Conservation (phyloP, 2,888 invertebrate genomes). For the Dynastes hyllus region DNA sequence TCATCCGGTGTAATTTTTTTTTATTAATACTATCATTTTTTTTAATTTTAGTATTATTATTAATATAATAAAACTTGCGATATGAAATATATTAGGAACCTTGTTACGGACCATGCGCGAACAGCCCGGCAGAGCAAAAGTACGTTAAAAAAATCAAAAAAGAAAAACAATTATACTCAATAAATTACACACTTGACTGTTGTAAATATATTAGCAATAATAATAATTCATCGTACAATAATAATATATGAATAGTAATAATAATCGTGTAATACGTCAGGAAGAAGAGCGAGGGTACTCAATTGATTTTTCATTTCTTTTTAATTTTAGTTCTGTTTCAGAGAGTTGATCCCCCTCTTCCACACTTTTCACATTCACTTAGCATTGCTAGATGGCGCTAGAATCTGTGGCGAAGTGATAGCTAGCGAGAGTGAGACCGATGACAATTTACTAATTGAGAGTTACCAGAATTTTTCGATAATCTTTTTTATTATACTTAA, state of each 20-base stretch:
- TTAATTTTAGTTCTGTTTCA: conserved; percentile 29
- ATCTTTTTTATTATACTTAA: neutral
- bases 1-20: conserved; percentile 28
- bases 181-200: conserved; percentile 68
- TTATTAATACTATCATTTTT: conserved; percentile 32
- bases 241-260: conserved; percentile 73
- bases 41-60: conserved; percentile 25
- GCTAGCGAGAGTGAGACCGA: conserved; percentile 4
- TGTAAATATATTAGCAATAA: conserved; percentile 63
- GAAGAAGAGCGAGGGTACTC: conserved; percentile 63
- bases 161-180: conserved; percentile 57
- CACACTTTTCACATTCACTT: conserved; percentile 69
- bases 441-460: neutral
- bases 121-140: conserved; percentile 62
- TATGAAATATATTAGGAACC: conserved; percentile 72
- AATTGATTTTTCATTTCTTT: conserved; percentile 41
- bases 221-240: conserved; percentile 59
- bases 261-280: conserved; percentile 73
- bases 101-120: conserved; percentile 64
- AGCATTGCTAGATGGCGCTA: conserved; percentile 67
- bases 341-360: conserved; percentile 47
- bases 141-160: conserved; percentile 59
- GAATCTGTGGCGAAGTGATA: conserved; percentile 42
- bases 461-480: conserved; percentile 4
- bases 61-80: conserved; percentile 64